A percentile compares a stretch with the other conserved stretches of the same genome.
Evolutionary conservation across 1,140 invertebrate genomes (phyloP).

Genomic region (Drosophila arizonae): DNA sequence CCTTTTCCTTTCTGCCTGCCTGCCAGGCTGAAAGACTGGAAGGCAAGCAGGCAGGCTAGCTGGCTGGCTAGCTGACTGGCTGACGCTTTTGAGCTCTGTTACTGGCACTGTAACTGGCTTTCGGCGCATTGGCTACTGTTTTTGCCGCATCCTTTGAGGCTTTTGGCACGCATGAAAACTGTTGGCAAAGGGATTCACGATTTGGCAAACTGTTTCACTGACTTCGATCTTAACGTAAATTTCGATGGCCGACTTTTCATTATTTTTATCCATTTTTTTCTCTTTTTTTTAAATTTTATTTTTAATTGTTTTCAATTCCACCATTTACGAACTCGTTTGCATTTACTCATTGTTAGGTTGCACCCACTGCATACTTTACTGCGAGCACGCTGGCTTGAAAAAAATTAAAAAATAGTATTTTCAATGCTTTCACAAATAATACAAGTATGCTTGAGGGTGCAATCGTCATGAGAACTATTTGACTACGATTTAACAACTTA

Average conservation of each 20-base stretch:
- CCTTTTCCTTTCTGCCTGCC: slow-evolving; percentile 63
- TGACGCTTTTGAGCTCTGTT: slow-evolving; percentile 18
- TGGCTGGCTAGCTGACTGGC: slow-evolving; percentile 8
- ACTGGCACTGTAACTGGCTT: slow-evolving; percentile 31
- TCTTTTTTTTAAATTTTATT: slow-evolving; percentile 50
- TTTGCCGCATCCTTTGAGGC: slow-evolving; percentile 65
- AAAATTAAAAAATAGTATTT: too few relatives aligned
- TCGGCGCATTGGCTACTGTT: slow-evolving; percentile 33
- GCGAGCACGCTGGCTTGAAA: too few relatives aligned
- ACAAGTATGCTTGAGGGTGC: too few relatives aligned
- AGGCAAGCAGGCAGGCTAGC: not conserved
- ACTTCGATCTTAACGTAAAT: slow-evolving; percentile 19
- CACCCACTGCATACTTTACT: too few relatives aligned
- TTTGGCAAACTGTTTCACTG: slow-evolving; percentile 39
- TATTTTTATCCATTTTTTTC: slow-evolving; percentile 45
- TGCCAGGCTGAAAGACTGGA: not conserved
- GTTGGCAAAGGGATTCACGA: slow-evolving; percentile 62
- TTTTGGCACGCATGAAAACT: slow-evolving; percentile 78
- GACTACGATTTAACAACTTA: not conserved
- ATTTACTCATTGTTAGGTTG: not conserved
- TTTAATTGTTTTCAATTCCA: slow-evolving; percentile 70
- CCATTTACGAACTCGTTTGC: not conserved
- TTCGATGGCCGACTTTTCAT: slow-evolving; percentile 32
- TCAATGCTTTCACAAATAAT: too few relatives aligned
- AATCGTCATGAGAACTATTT: too few relatives aligned